These are phyloP conservation scores for Crocodylus rhombifer DNA, from an alignment of 2,797 vertebrate species.

Conservation along the genomic window DNA sequence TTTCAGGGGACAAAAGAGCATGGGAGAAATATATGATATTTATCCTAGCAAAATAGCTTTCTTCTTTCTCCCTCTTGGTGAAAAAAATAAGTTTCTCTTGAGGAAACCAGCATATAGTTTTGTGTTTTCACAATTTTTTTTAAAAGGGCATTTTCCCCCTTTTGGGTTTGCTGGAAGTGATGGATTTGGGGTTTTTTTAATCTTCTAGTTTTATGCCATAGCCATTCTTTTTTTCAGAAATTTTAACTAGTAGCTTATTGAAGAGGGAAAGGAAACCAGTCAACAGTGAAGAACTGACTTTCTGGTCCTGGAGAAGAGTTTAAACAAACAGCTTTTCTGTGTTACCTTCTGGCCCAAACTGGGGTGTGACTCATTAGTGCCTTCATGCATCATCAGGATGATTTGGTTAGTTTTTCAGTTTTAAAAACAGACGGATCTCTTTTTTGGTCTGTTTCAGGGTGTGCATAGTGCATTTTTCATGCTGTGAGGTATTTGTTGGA, in stretches of 20 bases:
- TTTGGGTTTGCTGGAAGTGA: background rate
- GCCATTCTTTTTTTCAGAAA: conserved; percentile 13
- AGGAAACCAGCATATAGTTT: background rate
- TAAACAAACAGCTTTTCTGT: conserved; percentile 35
- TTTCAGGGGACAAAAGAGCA: conserved; percentile 19
- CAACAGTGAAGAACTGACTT: background rate
- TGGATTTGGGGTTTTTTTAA: rapidly evolving
- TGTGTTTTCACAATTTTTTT: conserved; percentile 18
- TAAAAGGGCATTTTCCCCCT: background rate
- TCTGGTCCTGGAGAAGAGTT: background rate
- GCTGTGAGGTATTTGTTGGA: background rate
- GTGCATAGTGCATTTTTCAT: background rate
- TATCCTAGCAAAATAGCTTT: background rate
- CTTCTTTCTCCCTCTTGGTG: background rate
- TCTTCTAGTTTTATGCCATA: background rate
- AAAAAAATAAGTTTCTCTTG: too few relatives aligned
- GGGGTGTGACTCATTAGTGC: conserved; percentile 39
- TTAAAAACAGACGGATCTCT: background rate
- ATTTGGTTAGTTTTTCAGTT: conserved; percentile 43
- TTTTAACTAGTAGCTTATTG: background rate
- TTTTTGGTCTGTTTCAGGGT: background rate
- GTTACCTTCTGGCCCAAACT: background rate
- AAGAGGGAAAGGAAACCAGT: conserved; percentile 17
- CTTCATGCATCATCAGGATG: conserved; percentile 16
- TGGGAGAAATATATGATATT: background rate